phyloP scores from a whole-genome alignment of 2,888 invertebrate genomes.

The Stenotaenia linearis region DNA sequence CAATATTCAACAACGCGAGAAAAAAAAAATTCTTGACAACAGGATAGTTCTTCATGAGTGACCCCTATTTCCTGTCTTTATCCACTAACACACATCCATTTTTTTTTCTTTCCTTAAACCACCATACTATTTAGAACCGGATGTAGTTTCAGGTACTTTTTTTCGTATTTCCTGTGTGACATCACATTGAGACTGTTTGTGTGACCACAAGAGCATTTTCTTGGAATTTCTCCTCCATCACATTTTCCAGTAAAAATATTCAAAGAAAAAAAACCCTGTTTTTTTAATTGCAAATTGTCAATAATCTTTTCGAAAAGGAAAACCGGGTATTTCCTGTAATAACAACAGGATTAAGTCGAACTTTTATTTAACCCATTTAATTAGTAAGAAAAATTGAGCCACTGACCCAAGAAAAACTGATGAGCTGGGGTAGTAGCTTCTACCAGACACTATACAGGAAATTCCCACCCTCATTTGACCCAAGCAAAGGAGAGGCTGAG shows the following conservation, averaged over 20 bases:
- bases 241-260: background rate
- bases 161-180: background rate
- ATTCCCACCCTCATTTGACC: constrained; percentile 28
- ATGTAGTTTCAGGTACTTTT: constrained; percentile 11
- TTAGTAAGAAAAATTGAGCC: constrained; percentile 4
- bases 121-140: background rate
- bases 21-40: background rate
- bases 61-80: constrained; percentile 21
- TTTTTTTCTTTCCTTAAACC: background rate
- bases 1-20: background rate
- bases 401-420: constrained; percentile 21
- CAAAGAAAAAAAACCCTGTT: background rate
- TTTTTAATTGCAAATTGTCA: background rate
- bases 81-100: constrained; percentile 3
- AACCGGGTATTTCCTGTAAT: background rate
- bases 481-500: constrained; percentile 20
- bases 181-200: constrained; percentile 15
- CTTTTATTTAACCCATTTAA: background rate
- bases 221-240: background rate
- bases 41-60: constrained; percentile 12
- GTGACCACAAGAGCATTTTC: background rate
- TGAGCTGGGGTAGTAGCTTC: constrained; percentile 17
- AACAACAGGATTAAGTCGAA: background rate
- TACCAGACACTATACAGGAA: constrained; percentile 27
- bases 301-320: background rate